Percentiles rank a stretch among this genome's conserved stretches.
phyloP scores from a whole-genome alignment of 2,888 invertebrate genomes.

The Sarcophaga variegata region DNA sequence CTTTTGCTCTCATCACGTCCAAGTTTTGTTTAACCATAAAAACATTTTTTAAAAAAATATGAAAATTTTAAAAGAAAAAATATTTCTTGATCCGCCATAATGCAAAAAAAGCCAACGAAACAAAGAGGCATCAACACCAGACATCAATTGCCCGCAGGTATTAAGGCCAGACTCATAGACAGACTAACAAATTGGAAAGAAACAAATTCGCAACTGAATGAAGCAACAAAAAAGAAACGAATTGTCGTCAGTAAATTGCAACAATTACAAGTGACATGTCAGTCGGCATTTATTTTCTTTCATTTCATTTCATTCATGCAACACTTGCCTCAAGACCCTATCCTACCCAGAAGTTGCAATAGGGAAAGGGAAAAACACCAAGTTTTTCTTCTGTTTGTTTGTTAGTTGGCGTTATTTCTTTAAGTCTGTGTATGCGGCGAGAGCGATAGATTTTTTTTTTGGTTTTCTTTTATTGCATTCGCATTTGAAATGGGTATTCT shows the following conservation, averaged over 20 bases:
- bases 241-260: slow-evolving; percentile 54
- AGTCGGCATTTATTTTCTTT: slow-evolving; percentile 8
- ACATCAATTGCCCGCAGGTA: slow-evolving; percentile 61
- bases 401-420: neutral
- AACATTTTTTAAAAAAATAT: neutral
- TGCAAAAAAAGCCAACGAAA: neutral
- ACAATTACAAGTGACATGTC: slow-evolving; percentile 63
- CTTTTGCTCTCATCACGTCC: no score
- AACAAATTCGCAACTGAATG: neutral
- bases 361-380: no score
- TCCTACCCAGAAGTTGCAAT: no score
- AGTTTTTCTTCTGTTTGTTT: no score
- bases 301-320: neutral
- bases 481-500: slow-evolving; percentile 27
- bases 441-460: slow-evolving; percentile 20
- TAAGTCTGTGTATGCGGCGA: neutral
- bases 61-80: slow-evolving; percentile 1
- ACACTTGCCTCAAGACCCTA: neutral
- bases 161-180: slow-evolving; percentile 36
- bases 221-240: slow-evolving; percentile 9
- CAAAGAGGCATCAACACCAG: slow-evolving; percentile 34
- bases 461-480: slow-evolving; percentile 11
- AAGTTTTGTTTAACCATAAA: no score
- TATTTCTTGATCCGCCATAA: neutral
- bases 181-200: neutral